A percentile compares a stretch with the other conserved stretches of the same genome.
phyloP scores from a whole-genome alignment of 2,113 vertebrate genomes.

The Ailuropoda melanoleuca region DNA sequence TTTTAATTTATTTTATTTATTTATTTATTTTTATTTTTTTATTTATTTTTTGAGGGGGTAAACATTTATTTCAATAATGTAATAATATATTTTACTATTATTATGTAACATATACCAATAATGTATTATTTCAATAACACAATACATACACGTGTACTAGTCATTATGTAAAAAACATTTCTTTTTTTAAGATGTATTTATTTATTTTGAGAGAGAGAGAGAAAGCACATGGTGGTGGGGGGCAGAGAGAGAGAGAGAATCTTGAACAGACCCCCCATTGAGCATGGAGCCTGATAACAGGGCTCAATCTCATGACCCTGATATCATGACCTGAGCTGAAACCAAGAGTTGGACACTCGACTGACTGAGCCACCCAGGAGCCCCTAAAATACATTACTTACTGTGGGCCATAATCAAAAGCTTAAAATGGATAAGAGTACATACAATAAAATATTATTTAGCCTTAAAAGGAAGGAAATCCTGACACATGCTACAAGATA shows the following conservation, averaged over 20 bases:
- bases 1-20: too few species aligned
- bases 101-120: neutral
- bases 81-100: neutral
- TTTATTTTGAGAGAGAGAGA: neutral
- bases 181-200: neutral
- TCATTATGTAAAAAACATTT: neutral
- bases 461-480: slow-evolving; percentile 27
- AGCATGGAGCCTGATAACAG: neutral
- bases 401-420: neutral
- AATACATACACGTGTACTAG: neutral
- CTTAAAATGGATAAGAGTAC: neutral
- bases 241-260: neutral
- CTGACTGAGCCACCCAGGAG: neutral
- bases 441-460: neutral
- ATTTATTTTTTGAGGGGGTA: neutral
- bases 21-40: too few species aligned
- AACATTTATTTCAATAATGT: neutral
- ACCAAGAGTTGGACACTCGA: neutral
- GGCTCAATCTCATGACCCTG: neutral
- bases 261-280: neutral
- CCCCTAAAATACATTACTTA: neutral
- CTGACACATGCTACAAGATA: neutral
- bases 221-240: neutral
- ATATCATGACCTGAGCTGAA: neutral
- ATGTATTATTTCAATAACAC: slow-evolving; percentile 8